Evolutionary conservation across 1,140 invertebrate genomes (phyloP).

Genomic region (Pantala flavescens): DNA sequence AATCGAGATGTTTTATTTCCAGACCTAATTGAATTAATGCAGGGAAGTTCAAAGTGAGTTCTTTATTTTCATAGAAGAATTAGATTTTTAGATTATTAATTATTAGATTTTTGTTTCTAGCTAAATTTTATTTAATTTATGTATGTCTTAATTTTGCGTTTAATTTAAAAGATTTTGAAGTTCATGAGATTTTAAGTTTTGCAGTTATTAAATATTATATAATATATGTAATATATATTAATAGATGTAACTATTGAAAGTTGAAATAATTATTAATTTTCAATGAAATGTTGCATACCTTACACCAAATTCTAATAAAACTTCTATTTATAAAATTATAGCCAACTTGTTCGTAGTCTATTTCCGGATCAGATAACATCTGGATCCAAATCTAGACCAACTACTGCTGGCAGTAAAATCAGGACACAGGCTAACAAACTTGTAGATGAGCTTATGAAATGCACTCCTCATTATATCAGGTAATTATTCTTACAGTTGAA

Average conservation of each 20-base stretch:
- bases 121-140: too few relatives aligned
- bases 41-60: constrained; percentile 54
- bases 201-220: too few relatives aligned
- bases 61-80: background rate
- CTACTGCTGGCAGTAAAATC: constrained; percentile 64
- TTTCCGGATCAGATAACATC: constrained; percentile 49
- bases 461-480: constrained; percentile 59
- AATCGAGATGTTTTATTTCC: constrained; percentile 64
- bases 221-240: too few relatives aligned
- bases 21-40: constrained; percentile 64
- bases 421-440: constrained; percentile 59
- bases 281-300: too few relatives aligned
- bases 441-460: constrained; percentile 59
- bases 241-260: too few relatives aligned
- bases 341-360: constrained; percentile 47
- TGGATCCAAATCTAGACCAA: constrained; percentile 49
- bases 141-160: too few relatives aligned
- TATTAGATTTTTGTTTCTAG: constrained; percentile 12
- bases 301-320: background rate
- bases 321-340: constrained; percentile 27
- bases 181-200: too few relatives aligned
- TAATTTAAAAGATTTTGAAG: too few relatives aligned
- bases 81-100: background rate
- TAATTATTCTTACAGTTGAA: too few relatives aligned
- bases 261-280: too few relatives aligned